Evolutionary conservation across 2,888 invertebrate genomes (phyloP), one percentile per base, ranked within the genome.

Genomic region (Gasteruption jaculator): DNA sequence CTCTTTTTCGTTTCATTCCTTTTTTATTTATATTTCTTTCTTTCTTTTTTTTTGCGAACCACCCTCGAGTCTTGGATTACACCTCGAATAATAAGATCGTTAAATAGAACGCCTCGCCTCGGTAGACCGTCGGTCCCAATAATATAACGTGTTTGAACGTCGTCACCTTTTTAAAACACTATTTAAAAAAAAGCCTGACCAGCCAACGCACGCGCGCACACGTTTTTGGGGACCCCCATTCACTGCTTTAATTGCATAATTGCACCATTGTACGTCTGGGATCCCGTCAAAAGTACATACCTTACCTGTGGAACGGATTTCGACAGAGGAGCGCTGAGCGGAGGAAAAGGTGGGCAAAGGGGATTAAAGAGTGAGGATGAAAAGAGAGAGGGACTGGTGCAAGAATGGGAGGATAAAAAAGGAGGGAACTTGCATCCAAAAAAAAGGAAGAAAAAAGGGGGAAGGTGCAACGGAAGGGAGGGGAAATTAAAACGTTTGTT

Each of bases 11-110:
- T 32, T 25, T 7, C 40, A 30, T 37, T 43, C 41, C 41, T 35
- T 41, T 47, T 45, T 37, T 25, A n/a, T n/a, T n/a, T n/a, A n/a
- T n/a, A n/a, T n/a, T 29, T 21, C 4, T 35, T 37, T 29, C 30
- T 37, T 33, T 40, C 37, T 22, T 26, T 21, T 31, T 26, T 31
- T 29, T 41, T 38, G 50, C 44, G 43, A 40, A 52, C 51, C 46
- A 47, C 63, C n/a, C n/a, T n/a, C n/a, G n/a, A n/a, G 63, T 63
- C 61, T 63, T 57, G 56, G 55, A 58, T 63, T 63, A 63, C 63
- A 61, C 60, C 59, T 61, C 41, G 55, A 49, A 63, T 61, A 63
- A 63, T 63, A 50, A 57, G 61, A 36, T 61, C 56, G 57, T 61
- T 63, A 60, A 53, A 57, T 51, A 41, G 53, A 32, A 37, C n/a